These are phyloP conservation scores for Psettodes erumei DNA, from an alignment of 2,113 vertebrate species.

Conservation along the genomic window DNA sequence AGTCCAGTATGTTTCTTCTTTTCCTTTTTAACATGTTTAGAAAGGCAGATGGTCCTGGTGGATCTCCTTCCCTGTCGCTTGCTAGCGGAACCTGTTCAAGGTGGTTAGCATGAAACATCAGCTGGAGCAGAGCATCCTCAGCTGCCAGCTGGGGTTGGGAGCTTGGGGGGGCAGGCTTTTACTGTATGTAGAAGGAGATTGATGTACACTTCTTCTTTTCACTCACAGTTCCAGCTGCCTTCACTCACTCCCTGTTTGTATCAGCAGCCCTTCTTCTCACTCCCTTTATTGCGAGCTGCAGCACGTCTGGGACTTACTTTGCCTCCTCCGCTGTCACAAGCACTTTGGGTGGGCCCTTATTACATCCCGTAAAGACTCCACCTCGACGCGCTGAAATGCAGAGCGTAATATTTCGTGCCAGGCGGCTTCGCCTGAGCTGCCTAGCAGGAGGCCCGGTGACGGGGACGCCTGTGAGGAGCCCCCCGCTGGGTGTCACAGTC, in stretches of 20 bases:
- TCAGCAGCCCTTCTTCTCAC: constrained; percentile 9
- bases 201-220: constrained; percentile 29
- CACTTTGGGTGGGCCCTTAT: constrained; percentile 51
- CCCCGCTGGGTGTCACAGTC: constrained; percentile 18
- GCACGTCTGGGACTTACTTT: constrained; percentile 26
- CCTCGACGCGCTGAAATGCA: constrained; percentile 34
- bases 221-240: constrained; percentile 30
- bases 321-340: constrained; percentile 58
- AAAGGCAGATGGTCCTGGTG: constrained; percentile 29
- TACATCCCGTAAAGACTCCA: constrained; percentile 39
- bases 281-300: constrained; percentile 7
- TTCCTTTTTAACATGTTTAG: constrained; percentile 6
- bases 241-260: constrained; percentile 41
- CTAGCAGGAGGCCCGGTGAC: constrained; percentile 22
- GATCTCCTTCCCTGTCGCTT: constrained; percentile 45
- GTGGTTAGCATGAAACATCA: constrained; percentile 41
- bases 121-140: constrained; percentile 32
- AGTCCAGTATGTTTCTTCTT: background rate
- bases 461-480: constrained; percentile 27
- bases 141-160: constrained; percentile 40
- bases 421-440: constrained; percentile 35
- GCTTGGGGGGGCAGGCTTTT: constrained; percentile 6
- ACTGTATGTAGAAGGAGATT: constrained; percentile 43
- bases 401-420: constrained; percentile 22
- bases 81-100: constrained; percentile 45